These are phyloP conservation scores for Epizoanthus ramosus DNA, from an alignment of 92 coral and sea anemone genomes.

Conservation along the genomic window DNA sequence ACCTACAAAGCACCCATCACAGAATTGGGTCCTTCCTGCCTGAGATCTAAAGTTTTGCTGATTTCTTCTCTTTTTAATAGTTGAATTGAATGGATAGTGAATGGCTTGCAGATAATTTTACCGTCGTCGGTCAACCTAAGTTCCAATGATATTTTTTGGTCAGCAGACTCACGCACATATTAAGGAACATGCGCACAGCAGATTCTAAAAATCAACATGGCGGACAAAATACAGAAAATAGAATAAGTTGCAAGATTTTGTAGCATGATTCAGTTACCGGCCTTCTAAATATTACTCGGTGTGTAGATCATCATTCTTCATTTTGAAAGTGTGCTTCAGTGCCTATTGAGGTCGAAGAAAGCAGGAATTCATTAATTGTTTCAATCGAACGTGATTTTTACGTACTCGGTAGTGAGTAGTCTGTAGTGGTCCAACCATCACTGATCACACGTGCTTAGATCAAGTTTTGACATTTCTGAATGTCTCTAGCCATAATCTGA, in stretches of 20 bases:
- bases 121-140: no score
- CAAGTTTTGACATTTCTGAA: neutral
- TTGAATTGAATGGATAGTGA: no score
- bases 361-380: neutral
- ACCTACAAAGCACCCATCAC: no score
- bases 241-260: neutral
- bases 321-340: neutral
- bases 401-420: no score
- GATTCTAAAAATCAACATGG: conserved; percentile 29
- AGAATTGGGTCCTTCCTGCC: no score
- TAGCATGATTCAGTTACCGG: neutral
- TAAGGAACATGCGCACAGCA: neutral
- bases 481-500: neutral
- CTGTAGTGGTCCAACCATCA: no score
- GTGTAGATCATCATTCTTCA: neutral
- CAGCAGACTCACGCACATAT: conserved; percentile 1
- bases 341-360: neutral
- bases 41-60: no score
- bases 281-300: neutral
- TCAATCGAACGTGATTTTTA: neutral
- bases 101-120: no score
- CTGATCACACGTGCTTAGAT: neutral
- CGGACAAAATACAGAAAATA: conserved; percentile 1
- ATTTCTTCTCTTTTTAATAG: no score
- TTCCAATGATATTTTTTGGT: no score